Evolutionary conservation across 2,113 vertebrate genomes (phyloP), one percentile per base, ranked within the genome.

Genomic region (Sarotherodon lohbergeri): DNA sequence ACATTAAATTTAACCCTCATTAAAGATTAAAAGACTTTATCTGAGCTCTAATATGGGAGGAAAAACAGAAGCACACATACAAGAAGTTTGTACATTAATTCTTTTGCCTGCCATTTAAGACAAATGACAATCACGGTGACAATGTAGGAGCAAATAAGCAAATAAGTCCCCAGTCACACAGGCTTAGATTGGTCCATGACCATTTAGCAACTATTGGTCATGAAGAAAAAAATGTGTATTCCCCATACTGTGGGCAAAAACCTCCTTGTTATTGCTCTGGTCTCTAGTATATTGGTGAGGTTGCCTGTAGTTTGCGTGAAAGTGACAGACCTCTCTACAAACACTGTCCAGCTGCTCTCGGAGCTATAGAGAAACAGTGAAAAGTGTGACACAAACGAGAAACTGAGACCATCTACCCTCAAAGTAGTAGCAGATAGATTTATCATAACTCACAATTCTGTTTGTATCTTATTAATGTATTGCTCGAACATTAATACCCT

Each of bases 1-100:
- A 90, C 59, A 78, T 90, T 89, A 87, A 34, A 59, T 80, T 93
- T 87, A 93, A 91, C 76, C 41, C 29, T 54, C 66, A 82, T 12
- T 80, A 93, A 91, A 82, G 48, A 87, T 50, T 85, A 27, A 88
- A 68, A 85, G 56, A 78, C 71, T 41, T 36, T 16, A 55, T 80
- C 34, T 34, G 19, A 4, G 9, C 12, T 73, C 10, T 27, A 46
- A 36, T 86, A 46, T 59, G 52, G 27, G 36, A 85, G 41, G 59
- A 88, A 85, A 73, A 76, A 79, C n/a, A 59, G 59, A 59, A 86
- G 41, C 19, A 22, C 9, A 81, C 19, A 87, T 17, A 34, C 55
- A 50, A 80, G 19, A 71, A 27, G 39, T 73, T 13, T 6, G 12
- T 61, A 11, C 48, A 39, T 66, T 39, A 66, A 66, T 66, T 66